Percentiles rank a stretch among this genome's conserved stretches.
phyloP scores from a whole-genome alignment of 2,113 vertebrate species.

The Pontoporia blainvillei region DNA sequence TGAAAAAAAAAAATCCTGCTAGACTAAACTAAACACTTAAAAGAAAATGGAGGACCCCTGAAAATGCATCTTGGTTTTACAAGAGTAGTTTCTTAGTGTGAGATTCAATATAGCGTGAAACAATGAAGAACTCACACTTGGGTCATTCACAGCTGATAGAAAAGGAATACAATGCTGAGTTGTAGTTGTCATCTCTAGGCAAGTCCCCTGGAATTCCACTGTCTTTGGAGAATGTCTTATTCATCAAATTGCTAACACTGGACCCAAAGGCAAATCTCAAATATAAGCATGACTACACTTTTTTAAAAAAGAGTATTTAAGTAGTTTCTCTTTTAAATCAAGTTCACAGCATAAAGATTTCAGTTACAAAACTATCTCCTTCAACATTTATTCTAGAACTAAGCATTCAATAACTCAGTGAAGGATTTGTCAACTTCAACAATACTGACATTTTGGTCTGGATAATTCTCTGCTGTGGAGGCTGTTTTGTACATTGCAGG shows the following conservation, averaged over 20 bases:
- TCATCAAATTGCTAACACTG: not conserved
- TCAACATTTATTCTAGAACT: not conserved
- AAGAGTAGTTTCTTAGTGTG: constrained; percentile 59
- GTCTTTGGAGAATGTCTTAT: not conserved
- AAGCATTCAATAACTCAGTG: not conserved
- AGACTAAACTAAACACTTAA: constrained; percentile 61
- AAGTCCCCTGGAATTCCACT: not conserved
- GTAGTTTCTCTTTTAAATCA: not conserved
- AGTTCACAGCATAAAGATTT: not conserved
- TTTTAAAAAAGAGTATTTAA: not conserved
- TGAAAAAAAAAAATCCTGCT: constrained; percentile 18
- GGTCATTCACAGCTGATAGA: constrained; percentile 20
- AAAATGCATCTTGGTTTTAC: constrained; percentile 62
- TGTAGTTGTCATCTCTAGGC: constrained; percentile 24
- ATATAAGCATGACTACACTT: not conserved
- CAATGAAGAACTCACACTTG: constrained; percentile 48
- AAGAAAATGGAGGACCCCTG: constrained; percentile 61
- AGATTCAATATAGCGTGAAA: constrained; percentile 58
- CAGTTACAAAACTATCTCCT: not conserved
- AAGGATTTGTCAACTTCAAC: not conserved
- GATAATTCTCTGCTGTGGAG: not conserved
- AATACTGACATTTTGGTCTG: not conserved
- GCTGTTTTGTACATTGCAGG: not conserved
- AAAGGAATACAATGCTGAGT: not conserved
- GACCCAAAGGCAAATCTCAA: constrained; percentile 29